Conservation (phyloP, 2,113 vertebrate species). For the Vicugna pacos region DNA sequence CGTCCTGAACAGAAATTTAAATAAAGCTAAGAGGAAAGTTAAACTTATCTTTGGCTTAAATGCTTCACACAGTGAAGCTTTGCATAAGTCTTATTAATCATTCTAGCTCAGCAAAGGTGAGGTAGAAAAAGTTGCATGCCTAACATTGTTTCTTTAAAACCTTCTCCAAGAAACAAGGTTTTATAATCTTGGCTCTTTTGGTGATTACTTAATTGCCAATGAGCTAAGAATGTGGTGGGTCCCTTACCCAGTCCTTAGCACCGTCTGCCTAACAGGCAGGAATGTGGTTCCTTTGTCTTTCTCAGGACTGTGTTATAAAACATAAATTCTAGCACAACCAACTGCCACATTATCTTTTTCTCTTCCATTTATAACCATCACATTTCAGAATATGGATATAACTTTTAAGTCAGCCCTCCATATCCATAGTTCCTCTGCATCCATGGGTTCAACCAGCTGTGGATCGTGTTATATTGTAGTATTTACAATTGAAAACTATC, state of each 20-base stretch:
- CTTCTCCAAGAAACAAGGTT: not conserved
- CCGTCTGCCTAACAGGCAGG: not conserved
- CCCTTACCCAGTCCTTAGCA: not conserved
- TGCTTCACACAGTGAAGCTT: conserved; percentile 13
- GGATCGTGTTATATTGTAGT: not conserved
- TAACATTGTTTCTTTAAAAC: not conserved
- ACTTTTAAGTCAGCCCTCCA: not conserved
- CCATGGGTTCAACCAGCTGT: not conserved
- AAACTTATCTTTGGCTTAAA: conserved; percentile 22
- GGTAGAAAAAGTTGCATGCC: not conserved
- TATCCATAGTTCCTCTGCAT: not conserved
- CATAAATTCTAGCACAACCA: not conserved
- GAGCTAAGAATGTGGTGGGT: not conserved
- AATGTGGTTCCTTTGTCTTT: not conserved
- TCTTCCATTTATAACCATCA: not conserved
- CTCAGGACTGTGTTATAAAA: not conserved
- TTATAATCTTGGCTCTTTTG: not conserved
- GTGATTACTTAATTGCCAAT: not conserved
- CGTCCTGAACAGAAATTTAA: conserved; percentile 53
- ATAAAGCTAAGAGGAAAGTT: conserved; percentile 36
- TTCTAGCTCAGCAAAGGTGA: not conserved
- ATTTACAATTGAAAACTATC: not conserved
- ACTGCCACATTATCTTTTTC: not conserved
- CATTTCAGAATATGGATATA: not conserved
- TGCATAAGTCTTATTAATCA: not conserved